Evolutionary conservation across 2,888 invertebrate genomes (phyloP), one percentile per base, ranked within the genome.

Genomic region (Lepidocyrtinus sp.): DNA sequence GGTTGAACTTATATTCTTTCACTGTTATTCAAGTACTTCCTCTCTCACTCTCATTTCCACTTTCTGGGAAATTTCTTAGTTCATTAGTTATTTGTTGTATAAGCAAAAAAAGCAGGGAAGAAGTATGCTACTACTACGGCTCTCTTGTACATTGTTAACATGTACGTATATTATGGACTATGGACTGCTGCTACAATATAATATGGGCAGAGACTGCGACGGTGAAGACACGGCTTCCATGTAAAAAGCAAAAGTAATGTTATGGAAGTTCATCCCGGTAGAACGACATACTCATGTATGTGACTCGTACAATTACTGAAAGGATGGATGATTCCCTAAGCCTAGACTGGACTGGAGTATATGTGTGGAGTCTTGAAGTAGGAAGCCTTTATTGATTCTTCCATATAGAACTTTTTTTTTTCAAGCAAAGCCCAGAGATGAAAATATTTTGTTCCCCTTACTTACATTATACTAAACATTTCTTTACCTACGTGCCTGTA

Each of bases 201-300:
- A 36, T 36, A 36, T 36, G 36, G 36, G 36, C 36, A 36, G 36
- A 36, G 36, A 36, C 36, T 36, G 36, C 36, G 36, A 36, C 36
- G 36, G 36, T 36, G 36, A 36, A 36, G 5, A 36, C 36, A 36
- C 36, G 36, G 36, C 36, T 36, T 36, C 36, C 36, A 36, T 36
- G 36, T 5, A 7, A 36, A 5, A 36, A 12, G 12, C 5, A 5
- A 63, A 26, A 9, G 26, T 36, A 50, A 64, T 24, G 72, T 22
- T n/a, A 63, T 62, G 26, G 46, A 78, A 78, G 78, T 68, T 78
- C 36, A 36, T 36, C 78, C 78, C 78, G 78, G 78, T 72, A 67
- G 78, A 78, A 78, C 78, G 78, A 72, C 78, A 78, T 78, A 78
- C 78, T 78, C 36, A 7, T 36, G 36, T 36, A 36, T 36, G 36